Percentiles rank a stretch among this genome's conserved stretches.
Evolutionary conservation across 2,113 vertebrate species (phyloP).

Genomic region (Mesembrinibis cayennensis): DNA sequence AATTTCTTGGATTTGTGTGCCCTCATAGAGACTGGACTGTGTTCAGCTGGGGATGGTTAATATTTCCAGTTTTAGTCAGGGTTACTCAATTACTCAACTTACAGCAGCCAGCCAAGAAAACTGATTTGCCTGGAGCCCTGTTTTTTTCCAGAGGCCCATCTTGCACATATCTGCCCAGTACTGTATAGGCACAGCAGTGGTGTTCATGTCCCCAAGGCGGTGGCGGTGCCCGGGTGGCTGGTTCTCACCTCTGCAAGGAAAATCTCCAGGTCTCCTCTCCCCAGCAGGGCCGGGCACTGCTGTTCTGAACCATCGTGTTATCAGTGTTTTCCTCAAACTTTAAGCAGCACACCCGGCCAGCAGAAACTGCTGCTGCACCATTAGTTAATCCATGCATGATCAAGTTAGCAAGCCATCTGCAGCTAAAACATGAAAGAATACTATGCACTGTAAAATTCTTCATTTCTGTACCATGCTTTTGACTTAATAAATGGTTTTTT

Average conservation of each 20-base stretch:
- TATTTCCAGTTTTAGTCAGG: neutral
- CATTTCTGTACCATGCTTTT: neutral
- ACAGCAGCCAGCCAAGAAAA: neutral
- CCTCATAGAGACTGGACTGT: neutral
- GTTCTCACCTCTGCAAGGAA: neutral
- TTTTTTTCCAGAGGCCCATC: neutral
- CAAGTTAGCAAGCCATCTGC: neutral
- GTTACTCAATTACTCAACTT: neutral
- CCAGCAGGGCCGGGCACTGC: neutral
- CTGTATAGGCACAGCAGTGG: neutral
- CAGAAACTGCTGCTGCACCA: neutral
- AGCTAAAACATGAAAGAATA: neutral
- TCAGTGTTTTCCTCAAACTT: neutral
- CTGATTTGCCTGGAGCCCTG: neutral
- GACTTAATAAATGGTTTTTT: neutral
- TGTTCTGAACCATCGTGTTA: neutral
- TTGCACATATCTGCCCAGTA: fast-evolving
- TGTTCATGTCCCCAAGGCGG: fast-evolving
- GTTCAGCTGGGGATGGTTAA: neutral
- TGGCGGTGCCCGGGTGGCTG: fast-evolving
- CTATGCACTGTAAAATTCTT: neutral
- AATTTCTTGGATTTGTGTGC: neutral
- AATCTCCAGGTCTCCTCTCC: neutral
- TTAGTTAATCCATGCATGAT: neutral
- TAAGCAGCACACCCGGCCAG: neutral